Percentiles rank a stretch among this genome's conserved stretches.
Conservation (phyloP, 2,888 invertebrate species). For the Nezara viridula region DNA sequence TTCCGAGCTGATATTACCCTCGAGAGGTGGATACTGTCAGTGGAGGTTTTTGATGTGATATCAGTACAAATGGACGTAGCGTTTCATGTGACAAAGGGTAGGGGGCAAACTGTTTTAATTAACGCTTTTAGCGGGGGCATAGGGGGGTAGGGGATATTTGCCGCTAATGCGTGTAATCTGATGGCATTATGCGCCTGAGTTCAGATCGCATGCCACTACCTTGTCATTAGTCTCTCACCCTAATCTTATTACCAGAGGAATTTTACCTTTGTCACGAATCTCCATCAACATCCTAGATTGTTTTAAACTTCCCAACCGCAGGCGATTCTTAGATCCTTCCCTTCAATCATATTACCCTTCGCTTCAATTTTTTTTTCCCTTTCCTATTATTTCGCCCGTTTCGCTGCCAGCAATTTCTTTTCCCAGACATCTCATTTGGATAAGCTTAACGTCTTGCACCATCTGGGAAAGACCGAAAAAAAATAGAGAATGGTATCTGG, state of each 20-base stretch:
- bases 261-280: conserved; percentile 58
- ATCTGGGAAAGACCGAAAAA: not conserved
- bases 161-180: conserved; percentile 49
- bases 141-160: not conserved
- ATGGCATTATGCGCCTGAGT: conserved; percentile 51
- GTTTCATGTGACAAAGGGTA: conserved; percentile 21
- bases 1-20: not conserved
- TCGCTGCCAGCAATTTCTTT: not conserved
- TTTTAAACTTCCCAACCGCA: conserved; percentile 58
- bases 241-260: conserved; percentile 59
- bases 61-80: not conserved
- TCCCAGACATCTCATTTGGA: not conserved
- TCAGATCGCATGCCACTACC: conserved; percentile 52
- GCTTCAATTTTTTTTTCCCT: conserved; percentile 22
- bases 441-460: not conserved
- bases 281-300: conserved; percentile 57
- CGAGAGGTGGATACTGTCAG: not conserved
- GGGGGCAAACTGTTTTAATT: conserved; percentile 6
- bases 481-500: not conserved
- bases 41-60: not conserved
- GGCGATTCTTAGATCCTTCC: conserved; percentile 51
- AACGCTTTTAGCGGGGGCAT: not conserved
- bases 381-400: conserved; percentile 22
- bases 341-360: conserved; percentile 3
- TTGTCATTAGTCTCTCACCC: conserved; percentile 55